Evolutionary conservation across 2,888 invertebrate genomes (phyloP).

Genomic region (Lomographa bimaculata): DNA sequence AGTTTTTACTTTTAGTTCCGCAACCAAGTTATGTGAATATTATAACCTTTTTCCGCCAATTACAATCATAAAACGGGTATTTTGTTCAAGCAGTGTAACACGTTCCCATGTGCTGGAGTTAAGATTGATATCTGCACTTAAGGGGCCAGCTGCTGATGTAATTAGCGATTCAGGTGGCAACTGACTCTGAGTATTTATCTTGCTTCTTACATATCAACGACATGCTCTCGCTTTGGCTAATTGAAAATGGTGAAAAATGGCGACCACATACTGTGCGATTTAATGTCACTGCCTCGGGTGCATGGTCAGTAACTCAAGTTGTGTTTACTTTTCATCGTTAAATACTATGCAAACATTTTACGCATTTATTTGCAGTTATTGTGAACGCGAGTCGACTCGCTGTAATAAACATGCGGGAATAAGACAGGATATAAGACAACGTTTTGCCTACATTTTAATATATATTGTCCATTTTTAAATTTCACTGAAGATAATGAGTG

Average conservation of each 20-base stretch:
- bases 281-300: constrained; percentile 52
- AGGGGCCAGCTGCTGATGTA: constrained; percentile 67
- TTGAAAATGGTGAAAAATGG: constrained; percentile 70
- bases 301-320: constrained; percentile 35
- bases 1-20: constrained; percentile 11
- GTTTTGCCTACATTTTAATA: too few relatives aligned
- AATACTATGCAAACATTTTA: constrained; percentile 20
- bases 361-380: constrained; percentile 3
- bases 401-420: constrained; percentile 17
- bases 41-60: constrained; percentile 31
- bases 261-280: constrained; percentile 60
- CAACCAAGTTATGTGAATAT: constrained; percentile 21
- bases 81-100: constrained; percentile 39
- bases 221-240: constrained; percentile 46
- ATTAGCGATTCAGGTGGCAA: constrained; percentile 56
- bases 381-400: constrained; percentile 6
- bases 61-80: constrained; percentile 41
- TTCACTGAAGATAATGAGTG: too few relatives aligned
- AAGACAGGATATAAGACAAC: constrained; percentile 15
- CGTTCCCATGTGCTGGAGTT: constrained; percentile 51
- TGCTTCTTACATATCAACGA: constrained; percentile 46
- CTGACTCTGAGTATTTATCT: constrained; percentile 45
- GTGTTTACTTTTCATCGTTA: constrained; percentile 39
- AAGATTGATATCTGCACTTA: constrained; percentile 69
- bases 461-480: too few relatives aligned